A percentile compares a stretch with the other conserved stretches of the same genome.
Conservation (phyloP, 2,797 vertebrate genomes). For the Acanthurus lineatus region DNA sequence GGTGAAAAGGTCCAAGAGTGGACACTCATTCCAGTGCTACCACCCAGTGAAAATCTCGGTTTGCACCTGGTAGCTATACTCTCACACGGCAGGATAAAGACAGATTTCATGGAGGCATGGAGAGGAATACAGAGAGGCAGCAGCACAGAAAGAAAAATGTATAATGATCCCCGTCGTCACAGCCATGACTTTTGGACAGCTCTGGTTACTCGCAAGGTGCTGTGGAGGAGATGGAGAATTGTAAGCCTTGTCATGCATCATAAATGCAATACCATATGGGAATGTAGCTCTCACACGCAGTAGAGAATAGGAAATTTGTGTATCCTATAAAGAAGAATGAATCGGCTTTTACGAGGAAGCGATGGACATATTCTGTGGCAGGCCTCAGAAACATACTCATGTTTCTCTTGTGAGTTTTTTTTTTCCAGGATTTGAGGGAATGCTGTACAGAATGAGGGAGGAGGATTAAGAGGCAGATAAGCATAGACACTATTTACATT, state of each 20-base stretch:
- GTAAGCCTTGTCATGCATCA: conserved; percentile 75
- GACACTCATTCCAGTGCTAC: conserved; percentile 40
- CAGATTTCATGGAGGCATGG: conserved; percentile 67
- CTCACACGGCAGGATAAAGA: conserved; percentile 55
- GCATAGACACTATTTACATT: conserved; percentile 67
- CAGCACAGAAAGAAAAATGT: conserved; percentile 68
- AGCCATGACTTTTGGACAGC: conserved; percentile 76
- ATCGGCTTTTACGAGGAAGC: conserved; percentile 60
- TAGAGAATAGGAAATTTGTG: conserved; percentile 62
- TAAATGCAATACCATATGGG: conserved; percentile 75
- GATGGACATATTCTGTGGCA: conserved; percentile 65
- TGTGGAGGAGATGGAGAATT: conserved; percentile 70
- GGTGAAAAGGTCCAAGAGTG: conserved; percentile 59
- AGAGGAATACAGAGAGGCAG: conserved; percentile 70
- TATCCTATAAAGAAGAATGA: conserved; percentile 63
- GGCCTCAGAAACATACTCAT: conserved; percentile 68
- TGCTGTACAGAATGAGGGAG: conserved; percentile 45
- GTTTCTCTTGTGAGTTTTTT: conserved; percentile 59
- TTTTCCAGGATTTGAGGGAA: conserved; percentile 57
- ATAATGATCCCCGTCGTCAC: conserved; percentile 76
- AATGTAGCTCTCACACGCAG: conserved; percentile 55
- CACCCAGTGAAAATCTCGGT: conserved; percentile 46
- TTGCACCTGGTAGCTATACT: conserved; percentile 56
- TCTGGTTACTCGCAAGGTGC: conserved; percentile 61
- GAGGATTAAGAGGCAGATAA: conserved; percentile 66